Conservation (phyloP, 2,797 vertebrate species). For the Eurystomus glaucurus region DNA sequence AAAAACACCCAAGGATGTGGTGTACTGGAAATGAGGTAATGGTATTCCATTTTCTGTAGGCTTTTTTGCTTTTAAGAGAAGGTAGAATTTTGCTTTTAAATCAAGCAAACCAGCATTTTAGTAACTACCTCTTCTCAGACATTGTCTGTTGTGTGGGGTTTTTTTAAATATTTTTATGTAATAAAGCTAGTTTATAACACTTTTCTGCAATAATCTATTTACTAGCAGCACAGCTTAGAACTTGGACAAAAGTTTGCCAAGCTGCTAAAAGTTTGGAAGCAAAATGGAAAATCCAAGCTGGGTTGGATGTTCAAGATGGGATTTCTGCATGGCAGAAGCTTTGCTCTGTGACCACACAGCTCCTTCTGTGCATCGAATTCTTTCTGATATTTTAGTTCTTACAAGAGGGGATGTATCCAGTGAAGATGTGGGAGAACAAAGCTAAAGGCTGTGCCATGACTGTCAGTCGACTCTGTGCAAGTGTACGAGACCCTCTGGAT, state of each 20-base stretch:
- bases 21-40: neutral
- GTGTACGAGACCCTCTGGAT: neutral
- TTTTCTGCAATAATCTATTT: neutral
- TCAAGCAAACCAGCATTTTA: neutral
- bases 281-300: neutral
- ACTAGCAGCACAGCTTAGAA: neutral
- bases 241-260: neutral
- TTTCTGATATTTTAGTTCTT: neutral
- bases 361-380: neutral
- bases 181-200: neutral
- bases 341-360: neutral
- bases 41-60: neutral
- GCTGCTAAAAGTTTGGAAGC: neutral
- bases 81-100: neutral
- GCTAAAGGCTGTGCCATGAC: fast-evolving
- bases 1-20: neutral
- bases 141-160: neutral
- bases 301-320: neutral
- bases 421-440: neutral
- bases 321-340: neutral
- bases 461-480: neutral
- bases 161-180: neutral
- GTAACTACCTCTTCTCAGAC: neutral
- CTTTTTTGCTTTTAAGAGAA: neutral
- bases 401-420: neutral